A percentile compares a stretch with the other conserved stretches of the same genome.
Evolutionary conservation across 2,113 vertebrate species (phyloP).

Genomic region (Sinosuthora webbiana): DNA sequence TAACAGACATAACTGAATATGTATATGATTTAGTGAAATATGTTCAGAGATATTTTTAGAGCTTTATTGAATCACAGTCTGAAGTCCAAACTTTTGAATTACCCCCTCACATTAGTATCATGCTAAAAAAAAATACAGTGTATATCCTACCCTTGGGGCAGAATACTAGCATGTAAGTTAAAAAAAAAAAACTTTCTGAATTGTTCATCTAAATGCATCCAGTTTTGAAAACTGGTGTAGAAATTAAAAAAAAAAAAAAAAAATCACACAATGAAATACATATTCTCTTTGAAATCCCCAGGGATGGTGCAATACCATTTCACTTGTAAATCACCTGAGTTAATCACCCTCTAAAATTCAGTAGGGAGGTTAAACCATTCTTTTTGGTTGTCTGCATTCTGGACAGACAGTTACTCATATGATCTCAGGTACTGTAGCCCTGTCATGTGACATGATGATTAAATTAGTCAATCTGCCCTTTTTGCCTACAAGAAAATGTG

Average conservation of each 20-base stretch:
- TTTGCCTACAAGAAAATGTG: background rate
- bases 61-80: background rate
- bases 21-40: background rate
- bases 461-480: background rate
- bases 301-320: background rate
- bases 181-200: background rate
- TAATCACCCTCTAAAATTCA: background rate
- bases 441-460: background rate
- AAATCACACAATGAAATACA: background rate
- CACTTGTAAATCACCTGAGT: background rate
- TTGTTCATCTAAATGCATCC: background rate
- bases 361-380: background rate
- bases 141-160: background rate
- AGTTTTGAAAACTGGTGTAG: background rate
- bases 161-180: background rate
- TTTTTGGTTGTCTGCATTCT: background rate
- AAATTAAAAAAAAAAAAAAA: background rate
- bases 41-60: background rate
- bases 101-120: background rate
- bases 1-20: background rate
- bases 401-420: background rate
- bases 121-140: accelerated
- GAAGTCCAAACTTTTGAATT: background rate
- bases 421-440: background rate
- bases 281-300: background rate